Conservation (phyloP, 2,888 invertebrate genomes). For the Synanthedon tipuliformis region DNA sequence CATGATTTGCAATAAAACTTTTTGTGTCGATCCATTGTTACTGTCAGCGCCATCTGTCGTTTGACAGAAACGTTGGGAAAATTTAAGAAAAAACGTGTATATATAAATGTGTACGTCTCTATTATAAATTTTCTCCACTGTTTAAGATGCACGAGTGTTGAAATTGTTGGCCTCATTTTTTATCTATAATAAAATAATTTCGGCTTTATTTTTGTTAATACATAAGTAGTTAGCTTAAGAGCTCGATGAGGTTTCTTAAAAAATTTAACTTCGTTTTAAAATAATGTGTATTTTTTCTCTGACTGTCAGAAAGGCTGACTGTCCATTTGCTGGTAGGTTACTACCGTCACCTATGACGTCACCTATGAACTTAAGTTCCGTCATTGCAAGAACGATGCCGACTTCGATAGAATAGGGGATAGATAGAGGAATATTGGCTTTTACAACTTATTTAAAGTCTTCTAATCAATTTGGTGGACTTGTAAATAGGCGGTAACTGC, state of each 20-base stretch:
- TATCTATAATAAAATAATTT: not conserved
- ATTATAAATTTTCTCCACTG: constrained; percentile 20
- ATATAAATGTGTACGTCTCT: constrained; percentile 19
- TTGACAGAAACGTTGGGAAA: constrained; percentile 47
- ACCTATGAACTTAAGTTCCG: too few relatives aligned
- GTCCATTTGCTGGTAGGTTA: too few relatives aligned
- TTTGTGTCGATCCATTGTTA: constrained; percentile 1
- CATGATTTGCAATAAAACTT: constrained; percentile 4
- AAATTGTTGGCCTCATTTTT: constrained; percentile 17
- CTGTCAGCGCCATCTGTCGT: constrained; percentile 41
- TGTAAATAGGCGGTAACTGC: too few relatives aligned
- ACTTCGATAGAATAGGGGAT: too few relatives aligned
- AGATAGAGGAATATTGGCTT: too few relatives aligned
- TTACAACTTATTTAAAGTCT: too few relatives aligned
- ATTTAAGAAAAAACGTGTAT: constrained; percentile 17
- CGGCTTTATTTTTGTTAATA: too few relatives aligned
- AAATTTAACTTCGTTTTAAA: not conserved
- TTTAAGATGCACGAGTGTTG: constrained; percentile 5
- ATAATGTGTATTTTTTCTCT: too few relatives aligned
- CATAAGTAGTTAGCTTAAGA: not conserved
- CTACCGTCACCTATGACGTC: too few relatives aligned
- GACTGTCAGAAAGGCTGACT: too few relatives aligned
- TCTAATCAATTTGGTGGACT: too few relatives aligned
- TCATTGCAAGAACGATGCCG: too few relatives aligned
- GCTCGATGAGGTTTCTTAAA: constrained; percentile 5